A percentile compares a stretch with the other conserved stretches of the same genome.
Evolutionary conservation across 2,113 vertebrate species (phyloP).

Genomic region (Lonchura striata): DNA sequence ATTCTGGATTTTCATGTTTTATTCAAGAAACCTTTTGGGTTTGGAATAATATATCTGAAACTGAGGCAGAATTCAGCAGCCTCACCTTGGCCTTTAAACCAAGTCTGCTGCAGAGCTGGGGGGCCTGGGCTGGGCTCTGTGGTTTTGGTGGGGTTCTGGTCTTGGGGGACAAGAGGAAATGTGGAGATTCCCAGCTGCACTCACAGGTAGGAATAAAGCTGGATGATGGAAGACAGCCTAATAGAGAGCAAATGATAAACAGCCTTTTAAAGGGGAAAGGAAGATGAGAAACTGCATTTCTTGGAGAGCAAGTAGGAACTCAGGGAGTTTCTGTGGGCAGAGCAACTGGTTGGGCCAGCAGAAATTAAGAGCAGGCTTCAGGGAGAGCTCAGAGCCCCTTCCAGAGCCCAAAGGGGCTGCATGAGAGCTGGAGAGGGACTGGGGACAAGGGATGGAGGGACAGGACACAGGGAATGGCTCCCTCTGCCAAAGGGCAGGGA

Average conservation of each 20-base stretch:
- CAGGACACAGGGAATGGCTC: background rate
- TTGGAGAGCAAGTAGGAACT: background rate
- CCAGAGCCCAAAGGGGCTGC: background rate
- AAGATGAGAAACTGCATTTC: background rate
- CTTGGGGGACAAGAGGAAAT: background rate
- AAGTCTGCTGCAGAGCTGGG: background rate
- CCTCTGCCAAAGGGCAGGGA: background rate
- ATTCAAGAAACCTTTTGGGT: background rate
- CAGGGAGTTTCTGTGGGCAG: background rate
- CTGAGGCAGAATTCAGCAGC: background rate
- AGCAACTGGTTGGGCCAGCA: background rate
- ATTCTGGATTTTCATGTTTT: constrained; percentile 10
- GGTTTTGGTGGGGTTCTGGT: background rate
- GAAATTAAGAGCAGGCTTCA: background rate
- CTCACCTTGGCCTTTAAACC: background rate
- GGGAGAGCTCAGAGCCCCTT: background rate
- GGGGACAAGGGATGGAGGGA: background rate
- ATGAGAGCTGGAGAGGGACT: background rate
- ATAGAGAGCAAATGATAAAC: background rate
- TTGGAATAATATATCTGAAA: background rate
- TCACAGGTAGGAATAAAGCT: background rate
- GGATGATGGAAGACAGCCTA: background rate
- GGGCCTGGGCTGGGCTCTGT: background rate
- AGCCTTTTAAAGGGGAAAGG: background rate
- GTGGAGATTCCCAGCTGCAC: background rate